phyloP scores from a whole-genome alignment of 2,888 invertebrate genomes.

The Sinotaia quadrata region DNA sequence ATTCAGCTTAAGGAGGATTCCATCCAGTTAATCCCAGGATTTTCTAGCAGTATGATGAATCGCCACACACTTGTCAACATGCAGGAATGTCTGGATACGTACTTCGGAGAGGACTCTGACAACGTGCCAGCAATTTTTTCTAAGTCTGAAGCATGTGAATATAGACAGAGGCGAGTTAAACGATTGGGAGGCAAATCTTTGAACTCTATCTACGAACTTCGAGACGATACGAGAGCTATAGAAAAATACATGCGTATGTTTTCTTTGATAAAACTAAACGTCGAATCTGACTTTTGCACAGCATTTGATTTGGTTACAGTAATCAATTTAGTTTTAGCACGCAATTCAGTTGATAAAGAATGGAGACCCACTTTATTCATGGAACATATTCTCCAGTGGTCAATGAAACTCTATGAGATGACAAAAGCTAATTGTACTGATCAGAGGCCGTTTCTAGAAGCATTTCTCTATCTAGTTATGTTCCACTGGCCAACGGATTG shows the following conservation, averaged over 20 bases:
- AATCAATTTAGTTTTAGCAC: constrained; percentile 36
- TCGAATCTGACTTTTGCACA: constrained; percentile 30
- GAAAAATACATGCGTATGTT: constrained; percentile 23
- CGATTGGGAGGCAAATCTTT: constrained; percentile 41
- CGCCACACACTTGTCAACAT: constrained; percentile 35
- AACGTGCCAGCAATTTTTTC: constrained; percentile 36
- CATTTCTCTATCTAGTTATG: constrained; percentile 42
- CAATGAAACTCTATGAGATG: constrained; percentile 35
- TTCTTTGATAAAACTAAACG: constrained; percentile 31
- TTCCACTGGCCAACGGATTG: constrained; percentile 44
- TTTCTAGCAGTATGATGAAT: constrained; percentile 20
- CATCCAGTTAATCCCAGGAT: constrained; percentile 20
- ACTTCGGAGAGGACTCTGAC: constrained; percentile 50
- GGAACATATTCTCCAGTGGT: constrained; percentile 37
- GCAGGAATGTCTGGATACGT: constrained; percentile 44
- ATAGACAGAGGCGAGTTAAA: constrained; percentile 37
- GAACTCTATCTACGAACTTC: constrained; percentile 30
- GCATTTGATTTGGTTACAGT: constrained; percentile 39
- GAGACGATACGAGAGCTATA: constrained; percentile 22
- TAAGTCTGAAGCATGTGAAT: constrained; percentile 38
- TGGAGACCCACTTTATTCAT: constrained; percentile 10
- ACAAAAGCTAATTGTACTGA: constrained; percentile 16
- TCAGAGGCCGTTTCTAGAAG: constrained; percentile 36
- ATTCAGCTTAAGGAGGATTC: constrained; percentile 43
- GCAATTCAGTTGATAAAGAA: constrained; percentile 13